Base-by-base conservation (phyloP, 2,113 vertebrate genomes). In the Hemiprocne comata region DNA sequence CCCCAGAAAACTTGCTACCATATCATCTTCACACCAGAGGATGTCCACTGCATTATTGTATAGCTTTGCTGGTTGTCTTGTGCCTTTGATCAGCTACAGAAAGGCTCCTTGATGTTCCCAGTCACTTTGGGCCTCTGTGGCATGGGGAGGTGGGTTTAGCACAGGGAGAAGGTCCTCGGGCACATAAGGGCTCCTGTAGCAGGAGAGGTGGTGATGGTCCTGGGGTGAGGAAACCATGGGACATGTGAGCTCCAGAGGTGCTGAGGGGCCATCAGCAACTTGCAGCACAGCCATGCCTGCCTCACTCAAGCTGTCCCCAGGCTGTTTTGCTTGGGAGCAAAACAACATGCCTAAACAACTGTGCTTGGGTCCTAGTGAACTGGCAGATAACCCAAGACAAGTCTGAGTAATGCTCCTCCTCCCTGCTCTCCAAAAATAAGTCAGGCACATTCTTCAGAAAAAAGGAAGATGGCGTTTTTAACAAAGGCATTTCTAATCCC, bases 191-290 rank as follows among this genome's bases (percentile, higher is more conserved):
- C 24, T 88, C 2, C n/a, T 31, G 9, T 24, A 58, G 69, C 42
- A 82, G 84, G 3, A 76, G 13, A 36, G 34, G 25, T 34, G 66
- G 13, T 48, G 42, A 8, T 4, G 1, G 60, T 69, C 38, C 29
- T 71, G 55, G 38, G 46, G 21, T 0, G 0, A 31, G 55, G 53
- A 26, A 21, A 65, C 21, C 38, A 33, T 0, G 0, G 51, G 57
- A 21, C 9, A 3, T 11, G 16, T 34, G 34, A 75, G 7, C 26
- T 44, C 34, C 42, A 69, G 81, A 69, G 51, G 28, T 53, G 53
- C 67, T 71, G 72, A 76, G 69, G 23, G 24, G 9, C 28, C 26
- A 29, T 31, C 77, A 53, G 53, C 29, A 53, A 4, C 11, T 24
- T 40, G 36, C 76, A 71, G 64, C 29, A 66, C 29, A 67, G 73